Percentiles rank a stretch among this genome's conserved stretches.
These are phyloP conservation scores for Disparrhopalites patrizii DNA, from an alignment of 2,888 invertebrate genomes.

Conservation along the genomic window DNA sequence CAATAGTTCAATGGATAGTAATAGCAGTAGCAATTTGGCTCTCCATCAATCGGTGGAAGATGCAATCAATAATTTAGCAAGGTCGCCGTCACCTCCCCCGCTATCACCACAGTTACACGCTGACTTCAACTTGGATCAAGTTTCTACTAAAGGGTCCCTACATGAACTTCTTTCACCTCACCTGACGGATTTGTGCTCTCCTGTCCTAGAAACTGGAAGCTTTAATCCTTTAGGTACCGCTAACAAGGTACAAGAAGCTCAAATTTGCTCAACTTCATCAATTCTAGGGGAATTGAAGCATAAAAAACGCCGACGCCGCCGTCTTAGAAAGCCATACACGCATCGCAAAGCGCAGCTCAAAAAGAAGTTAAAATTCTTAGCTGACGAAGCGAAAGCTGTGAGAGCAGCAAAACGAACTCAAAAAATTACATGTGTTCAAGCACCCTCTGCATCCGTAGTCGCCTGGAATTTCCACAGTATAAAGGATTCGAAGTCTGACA, in stretches of 20 bases:
- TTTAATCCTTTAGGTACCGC: neutral
- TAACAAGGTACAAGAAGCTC: conserved; percentile 7
- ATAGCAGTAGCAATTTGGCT: conserved; percentile 11
- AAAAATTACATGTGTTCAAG: no score
- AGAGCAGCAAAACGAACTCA: conserved; percentile 9
- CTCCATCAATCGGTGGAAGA: conserved; percentile 23
- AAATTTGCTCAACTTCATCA: conserved; percentile 20
- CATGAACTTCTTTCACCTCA: conserved; percentile 7
- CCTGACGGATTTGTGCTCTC: neutral
- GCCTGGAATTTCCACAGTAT: no score
- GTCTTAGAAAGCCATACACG: conserved; percentile 17
- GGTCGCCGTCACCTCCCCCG: conserved; percentile 30
- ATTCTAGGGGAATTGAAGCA: neutral
- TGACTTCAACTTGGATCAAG: neutral
- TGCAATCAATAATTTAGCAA: conserved; percentile 26
- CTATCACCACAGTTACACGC: conserved; percentile 24
- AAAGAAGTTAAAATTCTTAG: conserved; percentile 8
- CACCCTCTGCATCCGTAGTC: no score
- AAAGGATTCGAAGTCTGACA: no score
- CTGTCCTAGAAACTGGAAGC: neutral
- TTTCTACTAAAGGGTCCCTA: neutral
- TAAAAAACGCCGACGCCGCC: conserved; percentile 5
- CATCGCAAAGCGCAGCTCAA: conserved; percentile 19
- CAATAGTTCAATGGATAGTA: conserved; percentile 20
- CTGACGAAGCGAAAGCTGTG: neutral